Evolutionary conservation across 2,797 vertebrate genomes (phyloP), one percentile per base, ranked within the genome.

Genomic region (Denticeps clupeoides): DNA sequence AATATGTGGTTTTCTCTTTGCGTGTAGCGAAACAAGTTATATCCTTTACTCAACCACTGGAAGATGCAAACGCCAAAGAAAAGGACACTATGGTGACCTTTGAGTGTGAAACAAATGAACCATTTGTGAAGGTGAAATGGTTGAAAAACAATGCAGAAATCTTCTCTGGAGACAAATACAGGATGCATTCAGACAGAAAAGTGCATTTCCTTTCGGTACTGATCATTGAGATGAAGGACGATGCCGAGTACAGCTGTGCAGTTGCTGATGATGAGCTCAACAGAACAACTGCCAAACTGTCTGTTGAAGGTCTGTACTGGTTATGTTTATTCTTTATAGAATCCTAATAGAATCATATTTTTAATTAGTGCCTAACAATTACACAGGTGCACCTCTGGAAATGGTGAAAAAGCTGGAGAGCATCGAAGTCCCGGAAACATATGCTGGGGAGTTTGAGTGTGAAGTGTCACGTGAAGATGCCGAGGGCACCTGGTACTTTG

Each of bases 61-160:
- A 89, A 70, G 91, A 93, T 51, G 43, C 74, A 46, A 77, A 31
- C 47, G 87, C 87, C 62, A 92, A 91, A 55, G 91, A 97, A 70
- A 98, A 80, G 71, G 94, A 96, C 65, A 89, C 84, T 37, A 90
- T 95, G 80, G 85, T 87, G 64, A 97, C 95, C 2, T 99, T 97
- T 74, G 95, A 99, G 78, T 99, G 95, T 53, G 95, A 99, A 78
- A 96, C 91, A 62, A 95, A 86, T 19, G 95, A 99, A 59, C 95
- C 95, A 44, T 99, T 99, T 53, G 71, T 95, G 45, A 98, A 95
- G 82, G 92, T 99, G 51, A 89, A 90, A 71, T 99, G 95, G 94
- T 72, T 89, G 44, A 99, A 93, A 68, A 82, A 92, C 59, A 79
- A 88, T 55, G 45, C 74, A 41, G 87, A 90, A 63, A 82, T 99